Evolutionary conservation across 2,797 vertebrate species (phyloP).

Genomic region (Anableps anableps): DNA sequence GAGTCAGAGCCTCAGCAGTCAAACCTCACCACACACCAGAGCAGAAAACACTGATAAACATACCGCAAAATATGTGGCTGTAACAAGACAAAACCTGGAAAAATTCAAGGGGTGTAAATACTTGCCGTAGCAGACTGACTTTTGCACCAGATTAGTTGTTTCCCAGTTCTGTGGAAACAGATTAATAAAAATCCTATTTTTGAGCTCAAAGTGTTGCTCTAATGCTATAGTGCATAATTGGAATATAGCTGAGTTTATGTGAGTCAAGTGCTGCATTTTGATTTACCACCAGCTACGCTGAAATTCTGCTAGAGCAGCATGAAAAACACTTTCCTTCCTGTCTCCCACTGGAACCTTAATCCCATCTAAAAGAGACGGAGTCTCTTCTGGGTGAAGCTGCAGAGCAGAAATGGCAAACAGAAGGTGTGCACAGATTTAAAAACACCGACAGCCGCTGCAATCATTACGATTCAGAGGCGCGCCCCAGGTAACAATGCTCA

Average conservation of each 20-base stretch:
- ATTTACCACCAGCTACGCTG: neutral
- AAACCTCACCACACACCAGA: too few relatives aligned
- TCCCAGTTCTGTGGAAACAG: neutral
- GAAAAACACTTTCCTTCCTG: conserved; percentile 16
- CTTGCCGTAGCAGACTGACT: neutral
- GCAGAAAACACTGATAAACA: neutral
- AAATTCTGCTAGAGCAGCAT: conserved; percentile 16
- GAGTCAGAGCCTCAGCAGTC: too few relatives aligned
- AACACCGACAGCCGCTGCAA: conserved; percentile 18
- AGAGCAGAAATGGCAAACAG: conserved; percentile 38
- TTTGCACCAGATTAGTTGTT: neutral
- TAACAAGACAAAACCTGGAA: neutral
- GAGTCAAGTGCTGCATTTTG: neutral
- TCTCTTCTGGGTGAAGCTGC: conserved; percentile 17
- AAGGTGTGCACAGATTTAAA: conserved; percentile 30
- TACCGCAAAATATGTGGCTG: neutral
- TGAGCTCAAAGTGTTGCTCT: neutral
- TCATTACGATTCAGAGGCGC: conserved; percentile 30
- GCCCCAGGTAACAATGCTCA: conserved; percentile 22
- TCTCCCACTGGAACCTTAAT: conserved; percentile 38
- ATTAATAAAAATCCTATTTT: neutral
- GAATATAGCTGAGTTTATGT: neutral
- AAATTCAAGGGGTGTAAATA: neutral
- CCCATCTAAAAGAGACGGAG: conserved; percentile 13
- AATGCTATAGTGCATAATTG: neutral